Percentiles rank a stretch among this genome's conserved stretches.
Conservation (phyloP, 2,888 invertebrate genomes). For the Dolichomitus sp. region DNA sequence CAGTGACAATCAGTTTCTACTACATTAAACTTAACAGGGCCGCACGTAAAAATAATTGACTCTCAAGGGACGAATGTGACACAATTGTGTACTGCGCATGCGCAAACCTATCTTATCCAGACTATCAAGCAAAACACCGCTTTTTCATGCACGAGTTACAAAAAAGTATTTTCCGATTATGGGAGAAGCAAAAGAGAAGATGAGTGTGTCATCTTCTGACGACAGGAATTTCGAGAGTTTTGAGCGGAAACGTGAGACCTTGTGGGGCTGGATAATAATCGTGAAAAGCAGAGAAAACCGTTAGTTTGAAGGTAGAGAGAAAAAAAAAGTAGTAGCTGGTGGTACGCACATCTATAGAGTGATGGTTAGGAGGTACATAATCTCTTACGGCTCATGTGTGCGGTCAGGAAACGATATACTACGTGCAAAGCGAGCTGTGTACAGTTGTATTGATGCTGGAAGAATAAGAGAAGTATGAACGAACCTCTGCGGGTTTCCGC, state of each 20-base stretch:
- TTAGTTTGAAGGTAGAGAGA: not conserved
- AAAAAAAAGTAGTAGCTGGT: not conserved
- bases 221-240: conserved; percentile 26
- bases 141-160: not conserved
- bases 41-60: too few relatives aligned
- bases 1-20: too few relatives aligned
- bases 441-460: not conserved
- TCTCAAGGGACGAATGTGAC: too few relatives aligned
- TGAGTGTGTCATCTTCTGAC: not conserved
- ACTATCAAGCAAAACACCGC: too few relatives aligned
- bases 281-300: conserved; percentile 23
- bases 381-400: conserved; percentile 5
- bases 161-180: conserved; percentile 1
- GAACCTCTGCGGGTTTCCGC: conserved; percentile 58
- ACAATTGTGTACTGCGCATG: too few relatives aligned
- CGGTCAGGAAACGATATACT: not conserved
- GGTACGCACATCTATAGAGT: not conserved
- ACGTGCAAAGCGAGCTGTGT: not conserved
- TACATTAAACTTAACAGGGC: too few relatives aligned
- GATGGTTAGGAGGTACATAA: not conserved
- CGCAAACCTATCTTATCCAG: too few relatives aligned
- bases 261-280: conserved; percentile 47
- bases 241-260: conserved; percentile 38
- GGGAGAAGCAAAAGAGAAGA: too few relatives aligned
- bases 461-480: conserved; percentile 31